Conservation (phyloP, 2,797 vertebrate genomes). For the Lepus oiostolus region DNA sequence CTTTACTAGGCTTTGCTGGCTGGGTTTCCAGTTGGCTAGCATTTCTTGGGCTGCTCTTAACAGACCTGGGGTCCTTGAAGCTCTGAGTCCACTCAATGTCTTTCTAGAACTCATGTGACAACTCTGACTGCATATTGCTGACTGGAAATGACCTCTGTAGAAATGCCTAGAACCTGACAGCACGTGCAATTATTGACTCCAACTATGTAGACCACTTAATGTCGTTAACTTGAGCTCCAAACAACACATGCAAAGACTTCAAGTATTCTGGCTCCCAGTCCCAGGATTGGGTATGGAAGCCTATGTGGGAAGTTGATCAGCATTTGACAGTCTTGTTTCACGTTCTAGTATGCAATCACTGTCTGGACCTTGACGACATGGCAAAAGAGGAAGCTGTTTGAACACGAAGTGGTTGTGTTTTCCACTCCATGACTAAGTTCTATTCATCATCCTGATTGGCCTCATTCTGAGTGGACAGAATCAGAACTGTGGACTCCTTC, state of each 20-base stretch:
- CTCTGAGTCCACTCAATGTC: neutral
- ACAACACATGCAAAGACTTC: neutral
- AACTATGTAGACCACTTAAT: neutral
- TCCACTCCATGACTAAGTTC: neutral
- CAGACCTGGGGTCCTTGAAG: neutral
- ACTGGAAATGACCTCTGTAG: neutral
- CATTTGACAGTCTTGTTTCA: neutral
- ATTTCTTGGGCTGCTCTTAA: neutral
- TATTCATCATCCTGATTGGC: neutral
- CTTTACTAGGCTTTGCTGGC: neutral
- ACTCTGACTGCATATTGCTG: neutral
- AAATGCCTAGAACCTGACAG: neutral
- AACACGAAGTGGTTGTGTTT: neutral
- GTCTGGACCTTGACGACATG: neutral
- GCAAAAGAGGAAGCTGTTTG: neutral
- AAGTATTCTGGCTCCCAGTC: neutral
- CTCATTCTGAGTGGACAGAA: neutral
- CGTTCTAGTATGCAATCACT: neutral
- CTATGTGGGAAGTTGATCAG: accelerated
- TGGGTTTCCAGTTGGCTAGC: neutral
- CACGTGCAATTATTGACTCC: neutral
- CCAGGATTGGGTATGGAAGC: neutral
- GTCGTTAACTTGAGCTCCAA: neutral
- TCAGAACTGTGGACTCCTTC: neutral
- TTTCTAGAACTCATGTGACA: neutral